Evolutionary conservation across 2,797 vertebrate species (phyloP).

Genomic region (Scolopax bukidnonensis): DNA sequence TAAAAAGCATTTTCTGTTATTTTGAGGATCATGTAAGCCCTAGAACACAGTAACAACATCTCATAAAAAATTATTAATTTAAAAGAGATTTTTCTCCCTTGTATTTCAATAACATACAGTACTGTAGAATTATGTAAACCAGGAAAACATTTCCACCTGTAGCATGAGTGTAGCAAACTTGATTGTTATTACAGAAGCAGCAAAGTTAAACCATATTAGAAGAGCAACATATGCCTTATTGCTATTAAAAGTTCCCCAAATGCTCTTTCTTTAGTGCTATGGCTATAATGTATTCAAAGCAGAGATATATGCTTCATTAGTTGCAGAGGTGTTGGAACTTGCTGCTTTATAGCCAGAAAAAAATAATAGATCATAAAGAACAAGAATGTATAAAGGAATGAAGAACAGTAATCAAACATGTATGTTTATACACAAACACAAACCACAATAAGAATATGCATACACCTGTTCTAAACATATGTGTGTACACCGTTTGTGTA

Average conservation of each 20-base stretch:
- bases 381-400: constrained; percentile 32
- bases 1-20: constrained; percentile 3
- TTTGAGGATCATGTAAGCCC: neutral
- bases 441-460: neutral
- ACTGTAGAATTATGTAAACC: constrained; percentile 45
- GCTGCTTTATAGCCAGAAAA: constrained; percentile 45
- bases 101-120: constrained; percentile 31
- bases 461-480: neutral
- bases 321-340: constrained; percentile 31
- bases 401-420: constrained; percentile 18
- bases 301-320: constrained; percentile 56
- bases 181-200: constrained; percentile 47
- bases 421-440: neutral
- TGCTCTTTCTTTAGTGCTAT: constrained; percentile 13
- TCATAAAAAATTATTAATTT: neutral
- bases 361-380: constrained; percentile 51
- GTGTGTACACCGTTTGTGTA: neutral
- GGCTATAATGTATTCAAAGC: constrained; percentile 45
- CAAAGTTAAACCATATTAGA: constrained; percentile 42
- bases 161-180: neutral
- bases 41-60: neutral
- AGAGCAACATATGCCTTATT: constrained; percentile 9
- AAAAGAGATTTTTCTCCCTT: constrained; percentile 31
- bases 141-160: constrained; percentile 56
- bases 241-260: constrained; percentile 54